Base-by-base conservation (phyloP, 2,113 vertebrate species). In the Brachionichthys hirsutus region DNA sequence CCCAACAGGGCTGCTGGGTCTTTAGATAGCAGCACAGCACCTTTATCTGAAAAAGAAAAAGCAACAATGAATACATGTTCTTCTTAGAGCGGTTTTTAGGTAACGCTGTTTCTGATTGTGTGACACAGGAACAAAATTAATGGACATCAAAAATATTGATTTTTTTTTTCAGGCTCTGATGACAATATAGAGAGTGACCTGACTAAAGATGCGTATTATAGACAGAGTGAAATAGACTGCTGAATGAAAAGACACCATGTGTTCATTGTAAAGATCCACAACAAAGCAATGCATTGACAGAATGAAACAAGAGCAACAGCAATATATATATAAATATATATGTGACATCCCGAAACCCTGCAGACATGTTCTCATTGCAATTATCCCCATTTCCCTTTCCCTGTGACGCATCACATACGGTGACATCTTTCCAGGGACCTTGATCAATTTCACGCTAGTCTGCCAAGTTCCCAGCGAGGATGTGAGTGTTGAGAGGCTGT, bases 371-470 rank as follows among this genome's bases (percentile, higher is more conserved):
- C 16, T 63, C 49, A 48, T 11, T 48, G 65, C 62, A 59, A 19
- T 65, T 56, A 61, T 70, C 51, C 67, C 69, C 22, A 67, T 75
- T 76, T 59, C 12, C 45, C 17, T 70, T 38, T 38, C 36, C 34
- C 48, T 43, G 60, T 55, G 62, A 72, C 70, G 65, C 43, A 62
- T 75, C 76, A 73, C 56, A 59, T 24, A 65, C 41, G 13, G 48
- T 40, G 17, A 55, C 75, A 75, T 80, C 62, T 74, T 81, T 80
- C 81, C 12, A 24, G 70, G 61, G 51, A 64, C 78, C 56, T 70
- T 80, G 75, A 83, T 85, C 73, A 76, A 83, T 88, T 88, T 85
- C 76, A 85, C 40, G 78, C 59, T 75, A 69, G 71, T 78, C 76
- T 77, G 75, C 75, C 20, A 70, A 80, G 73, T 86, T 74, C 71